Evolutionary conservation across 2,888 invertebrate genomes (phyloP).

Genomic region (Ornithoptera priamus): DNA sequence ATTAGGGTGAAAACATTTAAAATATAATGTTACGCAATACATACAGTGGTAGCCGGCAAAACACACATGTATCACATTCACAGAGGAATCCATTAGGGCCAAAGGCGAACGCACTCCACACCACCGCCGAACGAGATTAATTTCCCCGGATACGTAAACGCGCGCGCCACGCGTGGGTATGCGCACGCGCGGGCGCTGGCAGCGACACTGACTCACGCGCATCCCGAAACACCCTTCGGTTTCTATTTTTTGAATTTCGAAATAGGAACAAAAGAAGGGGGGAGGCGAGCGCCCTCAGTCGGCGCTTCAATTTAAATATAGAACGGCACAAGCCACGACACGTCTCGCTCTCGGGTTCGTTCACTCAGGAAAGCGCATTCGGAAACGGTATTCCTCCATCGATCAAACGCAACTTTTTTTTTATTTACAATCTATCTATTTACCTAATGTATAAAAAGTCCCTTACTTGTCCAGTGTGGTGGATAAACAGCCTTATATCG

Average conservation of each 20-base stretch:
- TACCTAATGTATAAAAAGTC: too few species aligned
- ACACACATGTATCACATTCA: conserved; percentile 21
- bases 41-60: conserved; percentile 10
- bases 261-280: conserved; percentile 79
- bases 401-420: conserved; percentile 36
- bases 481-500: too few species aligned
- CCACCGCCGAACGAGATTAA: conserved; percentile 41
- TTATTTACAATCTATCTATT: background rate
- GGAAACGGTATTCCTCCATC: conserved; percentile 36
- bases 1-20: conserved; percentile 8
- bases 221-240: conserved; percentile 69
- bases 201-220: conserved; percentile 74
- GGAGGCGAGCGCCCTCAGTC: conserved; percentile 73
- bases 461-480: too few species aligned
- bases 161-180: conserved; percentile 42
- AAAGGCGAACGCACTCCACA: conserved; percentile 42
- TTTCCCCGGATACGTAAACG: conserved; percentile 38
- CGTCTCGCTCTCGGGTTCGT: conserved; percentile 59
- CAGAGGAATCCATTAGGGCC: conserved; percentile 26
- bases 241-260: conserved; percentile 73
- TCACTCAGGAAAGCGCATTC: conserved; percentile 65
- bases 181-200: conserved; percentile 69
- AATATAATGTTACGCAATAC: conserved; percentile 19
- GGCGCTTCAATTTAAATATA: conserved; percentile 56
- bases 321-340: conserved; percentile 62